Percentiles rank a stretch among this genome's conserved stretches.
These are phyloP conservation scores for Torymus auratus DNA, from an alignment of 2,888 invertebrate species.

Conservation along the genomic window DNA sequence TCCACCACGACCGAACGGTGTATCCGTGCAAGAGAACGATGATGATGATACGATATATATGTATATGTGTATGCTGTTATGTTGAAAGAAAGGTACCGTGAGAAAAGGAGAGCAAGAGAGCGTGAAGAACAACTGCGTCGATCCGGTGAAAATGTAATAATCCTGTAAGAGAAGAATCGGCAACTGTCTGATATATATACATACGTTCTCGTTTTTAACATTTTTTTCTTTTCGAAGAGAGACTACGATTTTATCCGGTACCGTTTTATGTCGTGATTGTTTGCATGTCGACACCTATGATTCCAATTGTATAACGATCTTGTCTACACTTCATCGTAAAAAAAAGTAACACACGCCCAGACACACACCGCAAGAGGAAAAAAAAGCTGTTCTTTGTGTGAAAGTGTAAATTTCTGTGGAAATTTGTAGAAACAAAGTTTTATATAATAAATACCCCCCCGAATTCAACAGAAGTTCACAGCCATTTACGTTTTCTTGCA, in stretches of 20 bases:
- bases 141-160: slow-evolving; percentile 16
- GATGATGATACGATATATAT: background rate
- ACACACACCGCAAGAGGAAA: too few species aligned
- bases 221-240: too few species aligned
- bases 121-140: background rate
- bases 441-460: slow-evolving; percentile 29
- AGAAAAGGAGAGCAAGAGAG: slow-evolving; percentile 10
- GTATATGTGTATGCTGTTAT: slow-evolving; percentile 42
- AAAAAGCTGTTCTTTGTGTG: background rate
- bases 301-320: too few species aligned
- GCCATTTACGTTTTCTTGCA: slow-evolving; percentile 3
- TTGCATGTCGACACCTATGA: too few species aligned
- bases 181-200: too few species aligned
- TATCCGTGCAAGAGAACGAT: slow-evolving; percentile 38
- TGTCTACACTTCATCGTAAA: too few species aligned
- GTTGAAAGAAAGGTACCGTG: slow-evolving; percentile 6
- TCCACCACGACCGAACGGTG: slow-evolving; percentile 5
- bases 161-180: too few species aligned
- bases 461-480: slow-evolving; percentile 22
- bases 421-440: slow-evolving; percentile 29
- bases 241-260: too few species aligned
- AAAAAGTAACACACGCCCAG: too few species aligned
- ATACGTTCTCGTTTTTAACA: too few species aligned
- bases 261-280: too few species aligned
- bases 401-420: slow-evolving; percentile 24